Percentiles rank a stretch among this genome's conserved stretches.
Conservation (phyloP, 2,888 invertebrate species). For the Tetranychus piercei region DNA sequence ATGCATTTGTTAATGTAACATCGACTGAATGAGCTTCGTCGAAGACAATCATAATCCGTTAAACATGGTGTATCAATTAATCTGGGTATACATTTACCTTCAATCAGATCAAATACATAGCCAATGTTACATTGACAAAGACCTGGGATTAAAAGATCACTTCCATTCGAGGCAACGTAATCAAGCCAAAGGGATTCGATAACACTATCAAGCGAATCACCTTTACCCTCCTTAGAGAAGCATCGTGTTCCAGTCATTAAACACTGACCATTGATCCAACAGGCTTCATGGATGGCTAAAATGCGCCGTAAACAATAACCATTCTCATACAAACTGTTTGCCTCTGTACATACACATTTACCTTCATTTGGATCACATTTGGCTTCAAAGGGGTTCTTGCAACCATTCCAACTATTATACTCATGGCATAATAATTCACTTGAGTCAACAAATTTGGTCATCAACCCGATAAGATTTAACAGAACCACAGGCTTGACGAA, state of each 20-base stretch:
- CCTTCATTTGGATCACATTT: not conserved
- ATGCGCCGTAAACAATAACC: not conserved
- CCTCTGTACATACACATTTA: slow-evolving; percentile 4
- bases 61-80: slow-evolving; percentile 10
- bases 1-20: not conserved
- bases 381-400: slow-evolving; percentile 1
- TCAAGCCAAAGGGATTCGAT: not conserved
- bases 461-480: too few species aligned
- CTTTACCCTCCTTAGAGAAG: slow-evolving; percentile 4
- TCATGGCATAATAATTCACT: not conserved
- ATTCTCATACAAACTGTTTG: not conserved
- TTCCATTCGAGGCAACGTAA: not conserved
- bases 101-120: not conserved
- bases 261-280: not conserved
- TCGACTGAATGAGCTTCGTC: not conserved
- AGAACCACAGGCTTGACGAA: not conserved
- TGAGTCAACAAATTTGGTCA: not conserved
- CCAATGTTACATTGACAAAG: slow-evolving; percentile 5
- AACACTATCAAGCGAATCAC: not conserved
- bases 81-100: slow-evolving; percentile 7
- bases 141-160: not conserved
- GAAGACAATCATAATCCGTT: not conserved
- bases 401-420: not conserved
- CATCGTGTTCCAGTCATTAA: not conserved
- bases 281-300: not conserved